Base-by-base conservation (phyloP, 1,140 invertebrate genomes). In the Eciton burchellii region DNA sequence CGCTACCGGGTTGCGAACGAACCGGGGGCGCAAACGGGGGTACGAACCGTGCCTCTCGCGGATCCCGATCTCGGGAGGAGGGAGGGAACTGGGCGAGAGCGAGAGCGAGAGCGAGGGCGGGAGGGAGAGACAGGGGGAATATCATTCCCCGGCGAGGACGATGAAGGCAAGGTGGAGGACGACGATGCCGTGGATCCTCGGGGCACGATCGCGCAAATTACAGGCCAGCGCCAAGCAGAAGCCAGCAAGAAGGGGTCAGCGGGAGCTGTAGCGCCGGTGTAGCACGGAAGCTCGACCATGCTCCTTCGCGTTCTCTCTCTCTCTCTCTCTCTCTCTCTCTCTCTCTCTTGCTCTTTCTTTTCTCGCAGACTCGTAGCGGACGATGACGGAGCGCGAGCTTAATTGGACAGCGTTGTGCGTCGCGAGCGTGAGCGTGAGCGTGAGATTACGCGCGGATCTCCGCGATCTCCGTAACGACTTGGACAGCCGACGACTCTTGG, bases 131-230 rank as follows among this genome's bases (percentile, higher is more conserved):
- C 65, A 62, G 49, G 63, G 72, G 81, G 87, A 91, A 90, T 91
- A 92, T 87, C 87, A 90, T 91, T 92, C 87, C 70, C 87, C 73
- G 83, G 72, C n/a, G 81, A 79, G 84, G 73, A 84, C 81, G 88
- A 90, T 89, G 84, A 82, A 57, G 73, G 63, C 47, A 29, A 62
- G 41, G 82, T 73, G 71, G 81, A 65, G 65, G 82, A 76, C 57
- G 14, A 66, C 65, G 63, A 57, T 84, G 63, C 57, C 63, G 84
- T 84, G 73, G 86, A 91, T 90, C 89, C 91, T 68, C 79, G 88
- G 82, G 90, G 89, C 90, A 89, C 89, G 86, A 91, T 89, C 90
- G 90, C 90, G 85, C 84, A 92, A 92, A 92, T 92, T 92, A 92
- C 89, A 92, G 91, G 87, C 89, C 85, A 85, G 86, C 71, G 65